Evolutionary conservation across 23 tunicate species (phyloP), one percentile per base, ranked within the genome.

Genomic region (Diplosoma virens): DNA sequence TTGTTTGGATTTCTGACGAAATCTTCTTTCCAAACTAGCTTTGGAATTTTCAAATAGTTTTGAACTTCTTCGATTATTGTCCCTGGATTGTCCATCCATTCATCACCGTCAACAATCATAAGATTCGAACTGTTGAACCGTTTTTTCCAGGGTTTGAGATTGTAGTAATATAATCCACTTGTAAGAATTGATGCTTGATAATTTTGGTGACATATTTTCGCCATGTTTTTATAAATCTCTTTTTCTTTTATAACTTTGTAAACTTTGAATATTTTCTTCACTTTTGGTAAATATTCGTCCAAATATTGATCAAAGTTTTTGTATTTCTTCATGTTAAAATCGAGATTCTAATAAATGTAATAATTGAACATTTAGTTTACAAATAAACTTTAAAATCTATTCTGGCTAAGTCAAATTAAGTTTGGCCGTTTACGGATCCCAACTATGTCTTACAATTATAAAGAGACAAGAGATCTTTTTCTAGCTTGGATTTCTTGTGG

Each of bases 31-130:
- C 28, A 34, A 7, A 76, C 28, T 0, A 76, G 33, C 25, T 76
- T 76, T 21, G 81, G 81, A n/a, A 76, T 31, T 32, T 71, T 71
- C 11, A 76, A 25, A 59, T 58, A 76, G 7, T 76, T 71, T 34
- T 76, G 81, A 14, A 76, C 53, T 34, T 76, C 29, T 59, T 76
- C 81, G 18, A 76, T 16, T 0, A 76, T 47, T 4, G 50, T 5
- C 7, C 81, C 81, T 37, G 81, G 69, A 58, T 59, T 50, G 30
- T 37, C 30, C 31, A 58, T 5, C 11, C 18, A 76, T 20, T 59
- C 33, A 3, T 76, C 81, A 5, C 81, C 81, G 32, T 76, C 71
- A 5, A 76, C 31, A 6, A 76, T 59, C 58, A 58, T 24, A 32
- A 76, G 26, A n/a, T 76, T 32, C 21, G 68, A 18, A 5, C 29